phyloP scores from a whole-genome alignment of 2,113 vertebrate genomes.

The Aphyosemion australe region DNA sequence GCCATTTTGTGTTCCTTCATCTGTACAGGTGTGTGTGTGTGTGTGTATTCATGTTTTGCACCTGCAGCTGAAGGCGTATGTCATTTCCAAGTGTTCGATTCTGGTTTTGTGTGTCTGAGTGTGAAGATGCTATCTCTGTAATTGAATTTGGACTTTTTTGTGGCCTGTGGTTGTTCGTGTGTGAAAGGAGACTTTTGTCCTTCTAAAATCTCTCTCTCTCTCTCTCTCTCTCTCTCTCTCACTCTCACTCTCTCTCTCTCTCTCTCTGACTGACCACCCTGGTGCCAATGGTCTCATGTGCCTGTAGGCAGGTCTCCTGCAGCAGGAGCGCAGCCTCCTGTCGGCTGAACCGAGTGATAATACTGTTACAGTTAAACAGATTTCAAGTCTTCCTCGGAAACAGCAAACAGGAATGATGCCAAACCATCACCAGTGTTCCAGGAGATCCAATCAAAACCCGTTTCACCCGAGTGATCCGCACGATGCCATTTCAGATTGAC shows the following conservation, averaged over 20 bases:
- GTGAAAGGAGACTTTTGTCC: constrained; percentile 74
- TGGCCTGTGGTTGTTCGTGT: constrained; percentile 54
- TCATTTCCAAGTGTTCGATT: constrained; percentile 4
- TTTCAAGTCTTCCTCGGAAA: constrained; percentile 48
- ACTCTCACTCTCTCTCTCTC: no score
- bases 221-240: no score
- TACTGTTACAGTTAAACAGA: constrained; percentile 52
- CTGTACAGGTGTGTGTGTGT: constrained; percentile 17
- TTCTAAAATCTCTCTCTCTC: constrained; percentile 33
- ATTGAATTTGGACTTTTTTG: constrained; percentile 74
- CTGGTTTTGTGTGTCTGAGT: constrained; percentile 41
- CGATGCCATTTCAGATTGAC: constrained; percentile 36
- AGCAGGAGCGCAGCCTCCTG: constrained; percentile 6
- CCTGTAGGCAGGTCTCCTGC: constrained; percentile 21
- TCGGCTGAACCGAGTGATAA: constrained; percentile 41
- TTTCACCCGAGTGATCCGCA: constrained; percentile 34
- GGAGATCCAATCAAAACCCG: constrained; percentile 56
- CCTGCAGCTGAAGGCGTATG: background rate
- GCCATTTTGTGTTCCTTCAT: constrained; percentile 35
- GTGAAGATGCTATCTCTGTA: constrained; percentile 76
- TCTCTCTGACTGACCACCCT: constrained; percentile 33
- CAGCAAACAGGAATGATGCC: constrained; percentile 18
- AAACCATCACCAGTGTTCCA: constrained; percentile 30
- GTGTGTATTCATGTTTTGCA: constrained; percentile 19
- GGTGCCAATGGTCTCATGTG: constrained; percentile 29